Base-by-base conservation (phyloP, 2,888 invertebrate species). In the Epirrhoe tristata region DNA sequence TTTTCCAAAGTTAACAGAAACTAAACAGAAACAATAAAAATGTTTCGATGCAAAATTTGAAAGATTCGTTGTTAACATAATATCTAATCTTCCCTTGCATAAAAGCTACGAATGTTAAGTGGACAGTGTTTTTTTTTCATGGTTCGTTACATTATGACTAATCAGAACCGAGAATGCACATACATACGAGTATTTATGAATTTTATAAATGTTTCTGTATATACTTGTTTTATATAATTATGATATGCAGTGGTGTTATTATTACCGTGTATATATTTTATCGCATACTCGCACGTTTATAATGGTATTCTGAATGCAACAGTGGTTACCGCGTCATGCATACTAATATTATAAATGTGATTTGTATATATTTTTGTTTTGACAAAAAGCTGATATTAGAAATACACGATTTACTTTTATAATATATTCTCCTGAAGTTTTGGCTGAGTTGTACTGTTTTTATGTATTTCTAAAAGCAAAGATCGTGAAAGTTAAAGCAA, bases 31-130 rank as follows among this genome's bases (percentile, higher is more conserved):
- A 12, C 12, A 43, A 12, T 43, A 43, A 43, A 43, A 43, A 43
- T 12, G 12, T 43, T 43, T 43, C 10, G 12, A 43, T 43, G 12
- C 39, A 43, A 34, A 34, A 34, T 7, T 34, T 34, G 24, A n/a
- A 62, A 80, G 82, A 83, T 90, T 87, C 84, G 81, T 86, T 84
- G 77, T 81, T 66, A 61, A 66, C 60, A 69, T 58, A 46, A n/a
- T n/a, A 39, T 59, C n/a, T 2, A 24, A 24, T 24, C 51, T 66
- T 70, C 73, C 58, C 46, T 63, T 54, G 36, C 74, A 76, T 74
- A 76, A 74, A 69, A 76, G 89, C 91, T 93, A 91, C 82, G 91
- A 91, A 92, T 91, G 90, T 91, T 90, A 83, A 84, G 91, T 92
- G 91, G 86, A 88, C 90, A 91, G 90, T 92, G 91, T 88, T 78